These are phyloP conservation scores for Troides helena DNA, from an alignment of 2,888 invertebrate genomes.

Conservation along the genomic window DNA sequence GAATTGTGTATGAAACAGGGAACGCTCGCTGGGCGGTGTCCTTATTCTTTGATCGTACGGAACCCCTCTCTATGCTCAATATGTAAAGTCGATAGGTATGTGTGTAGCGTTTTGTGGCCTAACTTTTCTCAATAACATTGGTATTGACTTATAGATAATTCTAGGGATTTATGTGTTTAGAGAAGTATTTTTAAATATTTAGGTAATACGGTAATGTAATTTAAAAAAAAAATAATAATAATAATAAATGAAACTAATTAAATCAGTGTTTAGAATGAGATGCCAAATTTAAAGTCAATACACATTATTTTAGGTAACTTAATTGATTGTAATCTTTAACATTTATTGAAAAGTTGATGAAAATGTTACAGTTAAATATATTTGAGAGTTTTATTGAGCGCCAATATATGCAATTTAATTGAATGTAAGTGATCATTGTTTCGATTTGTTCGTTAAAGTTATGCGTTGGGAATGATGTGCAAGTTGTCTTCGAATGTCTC, in stretches of 20 bases:
- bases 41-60: background rate
- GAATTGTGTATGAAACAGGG: background rate
- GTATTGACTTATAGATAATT: constrained; percentile 78
- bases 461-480: constrained; percentile 70
- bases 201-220: constrained; percentile 73
- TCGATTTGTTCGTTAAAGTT: constrained; percentile 80
- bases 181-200: constrained; percentile 79
- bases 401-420: constrained; percentile 77
- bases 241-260: constrained; percentile 52
- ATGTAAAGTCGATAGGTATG: constrained; percentile 46
- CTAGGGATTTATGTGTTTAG: constrained; percentile 80
- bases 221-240: constrained; percentile 48
- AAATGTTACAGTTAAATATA: constrained; percentile 80
- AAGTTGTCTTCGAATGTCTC: constrained; percentile 59
- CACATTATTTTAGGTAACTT: constrained; percentile 81
- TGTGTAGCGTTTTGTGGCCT: constrained; percentile 77
- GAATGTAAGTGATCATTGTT: constrained; percentile 78
- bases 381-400: constrained; percentile 80
- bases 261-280: constrained; percentile 80
- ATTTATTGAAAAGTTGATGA: constrained; percentile 77
- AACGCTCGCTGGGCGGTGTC: background rate
- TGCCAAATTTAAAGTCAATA: constrained; percentile 86
- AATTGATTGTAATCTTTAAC: constrained; percentile 76
- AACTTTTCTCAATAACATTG: constrained; percentile 73
- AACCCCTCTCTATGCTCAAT: constrained; percentile 51